These are phyloP conservation scores for Heptranchias perlo DNA, from an alignment of 2,113 vertebrate genomes.

Conservation along the genomic window DNA sequence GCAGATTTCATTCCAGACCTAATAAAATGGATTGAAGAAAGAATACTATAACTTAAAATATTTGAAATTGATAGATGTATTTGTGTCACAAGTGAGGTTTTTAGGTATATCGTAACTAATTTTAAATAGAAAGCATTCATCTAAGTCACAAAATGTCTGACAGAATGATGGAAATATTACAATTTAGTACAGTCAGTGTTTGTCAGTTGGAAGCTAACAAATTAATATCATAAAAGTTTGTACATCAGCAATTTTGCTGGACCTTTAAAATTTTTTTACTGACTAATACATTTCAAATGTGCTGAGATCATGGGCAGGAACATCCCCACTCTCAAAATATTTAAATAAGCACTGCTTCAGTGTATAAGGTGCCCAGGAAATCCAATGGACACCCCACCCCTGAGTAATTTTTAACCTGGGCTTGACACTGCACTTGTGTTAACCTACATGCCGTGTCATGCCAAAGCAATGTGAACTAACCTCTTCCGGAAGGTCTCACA, in stretches of 20 bases:
- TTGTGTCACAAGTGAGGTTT: not conserved
- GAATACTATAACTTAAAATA: not conserved
- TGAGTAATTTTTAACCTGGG: too few relatives aligned
- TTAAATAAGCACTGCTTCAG: too few relatives aligned
- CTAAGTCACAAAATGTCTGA: not conserved
- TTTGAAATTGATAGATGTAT: not conserved
- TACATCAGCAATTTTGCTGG: not conserved
- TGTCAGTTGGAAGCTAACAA: not conserved
- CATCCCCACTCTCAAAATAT: too few relatives aligned
- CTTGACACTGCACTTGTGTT: too few relatives aligned
- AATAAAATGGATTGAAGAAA: not conserved
- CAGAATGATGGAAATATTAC: not conserved
- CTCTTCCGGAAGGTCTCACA: too few relatives aligned
- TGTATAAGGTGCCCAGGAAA: too few relatives aligned
- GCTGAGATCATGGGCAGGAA: too few relatives aligned
- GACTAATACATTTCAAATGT: too few relatives aligned
- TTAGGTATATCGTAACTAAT: not conserved
- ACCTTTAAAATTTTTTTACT: too few relatives aligned
- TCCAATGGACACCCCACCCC: too few relatives aligned
- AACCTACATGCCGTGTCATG: too few relatives aligned
- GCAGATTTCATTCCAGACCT: not conserved
- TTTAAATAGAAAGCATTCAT: not conserved
- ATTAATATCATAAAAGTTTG: not conserved
- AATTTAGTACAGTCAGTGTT: not conserved
- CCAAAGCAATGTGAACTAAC: too few relatives aligned